A percentile compares a stretch with the other conserved stretches of the same genome.
Conservation (phyloP, 2,888 invertebrate genomes). For the Ashinkailepas kermadecensis region DNA sequence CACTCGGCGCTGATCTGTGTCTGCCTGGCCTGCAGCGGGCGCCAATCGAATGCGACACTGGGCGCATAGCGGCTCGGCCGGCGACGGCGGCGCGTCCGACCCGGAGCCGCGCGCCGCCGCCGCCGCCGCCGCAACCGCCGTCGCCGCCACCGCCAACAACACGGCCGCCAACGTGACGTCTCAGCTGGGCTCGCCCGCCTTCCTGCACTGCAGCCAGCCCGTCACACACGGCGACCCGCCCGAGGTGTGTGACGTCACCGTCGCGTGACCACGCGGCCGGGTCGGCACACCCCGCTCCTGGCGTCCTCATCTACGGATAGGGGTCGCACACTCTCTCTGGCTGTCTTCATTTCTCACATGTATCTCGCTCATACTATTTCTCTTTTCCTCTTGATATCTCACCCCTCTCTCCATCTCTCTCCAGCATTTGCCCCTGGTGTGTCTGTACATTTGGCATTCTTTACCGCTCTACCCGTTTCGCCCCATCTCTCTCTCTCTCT, state of each 20-base stretch:
- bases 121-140: slow-evolving; percentile 18
- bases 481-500: too few species aligned
- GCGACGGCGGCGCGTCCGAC: not conserved
- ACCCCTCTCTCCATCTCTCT: too few species aligned
- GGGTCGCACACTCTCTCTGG: too few species aligned
- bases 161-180: slow-evolving; percentile 66
- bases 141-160: slow-evolving; percentile 53
- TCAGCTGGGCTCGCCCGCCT: slow-evolving; percentile 68
- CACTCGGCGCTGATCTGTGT: not conserved
- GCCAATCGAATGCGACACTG: not conserved
- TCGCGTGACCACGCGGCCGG: too few species aligned
- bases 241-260: not conserved
- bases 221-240: not conserved
- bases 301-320: too few species aligned
- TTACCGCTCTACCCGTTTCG: too few species aligned
- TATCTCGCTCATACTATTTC: too few species aligned
- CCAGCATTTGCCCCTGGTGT: too few species aligned
- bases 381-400: too few species aligned
- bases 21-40: not conserved
- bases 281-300: too few species aligned
- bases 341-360: too few species aligned
- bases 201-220: slow-evolving; percentile 58
- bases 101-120: not conserved
- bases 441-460: too few species aligned
- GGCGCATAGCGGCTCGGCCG: not conserved